phyloP scores from a whole-genome alignment of 1,140 invertebrate species.

The Laupala kohalensis region DNA sequence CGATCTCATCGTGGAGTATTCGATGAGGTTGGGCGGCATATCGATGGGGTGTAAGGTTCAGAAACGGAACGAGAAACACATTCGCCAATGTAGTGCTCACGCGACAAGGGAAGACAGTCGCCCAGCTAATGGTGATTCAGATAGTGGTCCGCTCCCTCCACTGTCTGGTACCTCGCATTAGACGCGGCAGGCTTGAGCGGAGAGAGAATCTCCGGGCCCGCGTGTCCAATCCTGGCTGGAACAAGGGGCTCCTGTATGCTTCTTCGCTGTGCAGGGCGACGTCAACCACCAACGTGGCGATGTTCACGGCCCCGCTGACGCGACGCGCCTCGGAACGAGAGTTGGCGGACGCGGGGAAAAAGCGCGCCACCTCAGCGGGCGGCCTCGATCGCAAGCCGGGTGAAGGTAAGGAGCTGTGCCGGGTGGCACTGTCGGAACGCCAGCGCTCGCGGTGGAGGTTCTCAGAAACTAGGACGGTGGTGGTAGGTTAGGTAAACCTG shows the following conservation, averaged over 20 bases:
- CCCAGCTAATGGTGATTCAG: no score
- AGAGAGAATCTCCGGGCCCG: no score
- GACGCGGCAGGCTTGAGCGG: no score
- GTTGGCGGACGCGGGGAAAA: constrained; percentile 63
- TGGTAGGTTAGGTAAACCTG: neutral
- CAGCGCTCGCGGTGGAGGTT: neutral
- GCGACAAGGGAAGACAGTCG: no score
- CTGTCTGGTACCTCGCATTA: no score
- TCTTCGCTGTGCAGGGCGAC: constrained; percentile 47
- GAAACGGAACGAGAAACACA: no score
- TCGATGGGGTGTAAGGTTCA: no score
- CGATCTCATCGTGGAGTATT: no score
- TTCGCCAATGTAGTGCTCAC: no score
- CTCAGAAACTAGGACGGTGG: neutral
- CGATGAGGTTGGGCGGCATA: no score
- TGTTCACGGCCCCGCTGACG: constrained; percentile 55
- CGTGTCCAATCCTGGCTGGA: neutral
- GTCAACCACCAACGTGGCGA: constrained; percentile 71
- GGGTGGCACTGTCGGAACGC: no score
- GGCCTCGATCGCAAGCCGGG: constrained; percentile 53
- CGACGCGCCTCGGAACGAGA: constrained; percentile 70
- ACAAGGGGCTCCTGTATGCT: neutral
- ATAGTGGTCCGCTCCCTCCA: no score
- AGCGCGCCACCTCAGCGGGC: constrained; percentile 61
- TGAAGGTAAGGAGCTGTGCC: constrained; percentile 46